phyloP scores from a whole-genome alignment of 1,140 invertebrate genomes.

The Akabosia matsudoensis region DNA sequence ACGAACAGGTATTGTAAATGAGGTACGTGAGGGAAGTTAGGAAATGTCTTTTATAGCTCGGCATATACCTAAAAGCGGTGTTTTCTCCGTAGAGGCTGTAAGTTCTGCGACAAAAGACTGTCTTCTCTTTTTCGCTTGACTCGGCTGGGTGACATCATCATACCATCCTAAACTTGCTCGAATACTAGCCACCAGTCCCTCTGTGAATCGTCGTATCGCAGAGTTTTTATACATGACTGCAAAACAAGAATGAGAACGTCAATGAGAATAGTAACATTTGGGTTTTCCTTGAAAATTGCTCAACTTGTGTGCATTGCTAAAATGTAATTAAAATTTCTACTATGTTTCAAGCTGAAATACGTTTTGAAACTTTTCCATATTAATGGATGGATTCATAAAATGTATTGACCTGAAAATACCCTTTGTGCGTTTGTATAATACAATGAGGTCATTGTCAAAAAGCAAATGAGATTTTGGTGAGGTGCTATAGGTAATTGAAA shows the following conservation, averaged over 20 bases:
- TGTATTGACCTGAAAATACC: no score
- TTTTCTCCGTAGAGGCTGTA: conserved; percentile 27
- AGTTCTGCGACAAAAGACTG: conserved; percentile 6
- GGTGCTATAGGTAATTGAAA: no score
- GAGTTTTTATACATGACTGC: conserved; percentile 41
- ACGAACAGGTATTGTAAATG: not conserved
- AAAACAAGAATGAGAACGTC: not conserved
- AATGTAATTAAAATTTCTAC: no score
- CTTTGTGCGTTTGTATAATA: no score
- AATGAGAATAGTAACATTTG: no score
- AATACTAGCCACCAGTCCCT: conserved; percentile 20
- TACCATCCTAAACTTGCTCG: conserved; percentile 1
- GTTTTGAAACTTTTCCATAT: no score
- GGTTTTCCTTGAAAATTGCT: no score
- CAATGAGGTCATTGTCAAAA: no score
- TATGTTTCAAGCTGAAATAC: no score
- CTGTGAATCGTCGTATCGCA: conserved; percentile 19
- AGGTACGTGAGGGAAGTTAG: not conserved
- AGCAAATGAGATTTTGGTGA: no score
- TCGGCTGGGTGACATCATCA: not conserved
- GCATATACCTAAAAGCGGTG: conserved; percentile 37
- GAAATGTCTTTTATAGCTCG: not conserved
- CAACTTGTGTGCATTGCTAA: no score
- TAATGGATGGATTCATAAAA: no score
- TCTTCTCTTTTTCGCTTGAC: not conserved